Base-by-base conservation (phyloP, 1,140 invertebrate species). In the Gryllus bimaculatus region DNA sequence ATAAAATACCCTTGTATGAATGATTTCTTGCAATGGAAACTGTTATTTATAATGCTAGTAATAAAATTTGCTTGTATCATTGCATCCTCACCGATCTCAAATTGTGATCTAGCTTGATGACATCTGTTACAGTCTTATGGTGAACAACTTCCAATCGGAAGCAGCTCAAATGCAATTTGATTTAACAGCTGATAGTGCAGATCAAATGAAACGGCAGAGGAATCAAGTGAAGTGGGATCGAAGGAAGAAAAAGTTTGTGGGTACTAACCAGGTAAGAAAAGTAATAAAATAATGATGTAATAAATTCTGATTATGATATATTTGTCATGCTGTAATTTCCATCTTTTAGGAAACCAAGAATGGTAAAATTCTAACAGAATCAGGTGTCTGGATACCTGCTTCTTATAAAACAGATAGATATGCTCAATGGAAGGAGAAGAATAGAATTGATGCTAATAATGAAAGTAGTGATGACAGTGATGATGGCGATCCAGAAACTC, bases 391-490 rank as follows among this genome's bases (percentile, higher is more conserved):
- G 91, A 97, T 99, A 82, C 92, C 96, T 6, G 96, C 97, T 0
- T 93, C 94, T 0, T 99, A 96, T 85, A 98, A 98, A 86, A 93
- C 94, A 76, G 93, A 96, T 81, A 88, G 93, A 81, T 99, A 98
- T 85, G 90, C 91, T 76, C 89, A 92, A 66, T 99, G 97, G 97
- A 92, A 94, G 82, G 90, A 95, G 80, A 94, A 93, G 82, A 93
- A 90, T 73, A 95, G 96, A 86, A 85, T 91, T 48, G 89, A 90
- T 73, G 90, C 88, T 47, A 89, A 88, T 75, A 89, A 90, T 75
- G 87, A 90, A 66, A 83, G 83, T 75, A 82, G 78, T 12, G 75
- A 82, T 12, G 47, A 75, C 21, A 74, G 49, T 79, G 80, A 18
- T 83, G 78, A 83, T 84, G 75, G 8, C 8, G 18, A 13, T 10